Conservation (phyloP, 1,140 invertebrate species). For the Drosophila ohnishii region DNA sequence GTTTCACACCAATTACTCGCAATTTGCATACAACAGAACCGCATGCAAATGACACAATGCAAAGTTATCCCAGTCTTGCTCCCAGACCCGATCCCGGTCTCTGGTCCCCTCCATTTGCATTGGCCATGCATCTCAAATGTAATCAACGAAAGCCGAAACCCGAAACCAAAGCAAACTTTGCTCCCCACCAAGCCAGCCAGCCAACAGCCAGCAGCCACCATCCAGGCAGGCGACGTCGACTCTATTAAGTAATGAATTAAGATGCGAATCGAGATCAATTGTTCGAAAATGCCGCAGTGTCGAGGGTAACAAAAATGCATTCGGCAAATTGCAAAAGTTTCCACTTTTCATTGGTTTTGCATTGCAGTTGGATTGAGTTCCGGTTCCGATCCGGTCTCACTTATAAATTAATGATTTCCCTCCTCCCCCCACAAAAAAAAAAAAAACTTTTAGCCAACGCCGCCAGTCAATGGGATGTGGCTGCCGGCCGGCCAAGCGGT, state of each 20-base stretch:
- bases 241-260: constrained; percentile 79
- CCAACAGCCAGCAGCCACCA: neutral
- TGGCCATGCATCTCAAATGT: constrained; percentile 74
- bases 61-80: constrained; percentile 43
- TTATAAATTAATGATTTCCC: constrained; percentile 70
- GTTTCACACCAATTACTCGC: constrained; percentile 80
- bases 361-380: constrained; percentile 30
- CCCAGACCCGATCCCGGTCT: constrained; percentile 2
- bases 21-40: constrained; percentile 75
- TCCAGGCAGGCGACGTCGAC: constrained; percentile 27
- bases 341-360: constrained; percentile 62
- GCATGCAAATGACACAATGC: constrained; percentile 78
- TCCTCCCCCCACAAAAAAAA: neutral
- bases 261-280: constrained; percentile 75
- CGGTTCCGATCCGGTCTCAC: constrained; percentile 27
- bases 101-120: constrained; percentile 34
- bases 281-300: constrained; percentile 62
- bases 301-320: constrained; percentile 51
- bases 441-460: constrained; percentile 38
- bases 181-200: constrained; percentile 26
- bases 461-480: constrained; percentile 4
- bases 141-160: constrained; percentile 65
- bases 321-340: constrained; percentile 71
- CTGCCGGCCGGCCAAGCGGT: neutral
- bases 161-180: constrained; percentile 57